These are phyloP conservation scores for Pachyseris speciosa DNA, from an alignment of 64 coral and sea anemone species.

Conservation along the genomic window DNA sequence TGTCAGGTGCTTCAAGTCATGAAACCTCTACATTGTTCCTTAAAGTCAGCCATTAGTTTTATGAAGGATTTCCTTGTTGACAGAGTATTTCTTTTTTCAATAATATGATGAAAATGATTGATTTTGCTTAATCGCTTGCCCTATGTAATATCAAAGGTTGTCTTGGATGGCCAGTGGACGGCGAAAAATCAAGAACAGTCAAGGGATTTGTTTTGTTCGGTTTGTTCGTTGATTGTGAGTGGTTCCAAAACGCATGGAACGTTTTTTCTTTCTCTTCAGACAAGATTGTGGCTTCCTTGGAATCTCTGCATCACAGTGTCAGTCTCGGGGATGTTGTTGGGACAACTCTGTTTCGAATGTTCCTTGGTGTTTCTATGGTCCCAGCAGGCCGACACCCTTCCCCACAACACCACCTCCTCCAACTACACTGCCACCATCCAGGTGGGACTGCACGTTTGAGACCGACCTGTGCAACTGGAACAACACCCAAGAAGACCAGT, in stretches of 20 bases:
- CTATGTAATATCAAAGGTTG: no score
- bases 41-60: no score
- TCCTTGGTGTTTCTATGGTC: constrained; percentile 89
- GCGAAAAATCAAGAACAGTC: no score
- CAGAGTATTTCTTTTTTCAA: no score
- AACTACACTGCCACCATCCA: constrained; percentile 78
- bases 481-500: constrained; percentile 86
- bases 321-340: constrained; percentile 86
- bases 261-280: constrained; percentile 18
- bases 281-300: constrained; percentile 76
- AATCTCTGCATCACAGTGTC: constrained; percentile 61
- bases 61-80: no score
- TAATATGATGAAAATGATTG: no score
- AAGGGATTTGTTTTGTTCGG: no score
- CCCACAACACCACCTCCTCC: constrained; percentile 80
- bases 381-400: constrained; percentile 80
- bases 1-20: no score
- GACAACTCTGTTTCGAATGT: constrained; percentile 91
- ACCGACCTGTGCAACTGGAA: constrained; percentile 83
- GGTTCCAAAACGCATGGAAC: background rate
- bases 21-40: no score
- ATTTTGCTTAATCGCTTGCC: no score
- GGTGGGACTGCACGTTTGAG: constrained; percentile 93
- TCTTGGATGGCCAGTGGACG: no score
- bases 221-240: no score